phyloP scores from a whole-genome alignment of 2,888 invertebrate genomes.

The Hedya salicella region DNA sequence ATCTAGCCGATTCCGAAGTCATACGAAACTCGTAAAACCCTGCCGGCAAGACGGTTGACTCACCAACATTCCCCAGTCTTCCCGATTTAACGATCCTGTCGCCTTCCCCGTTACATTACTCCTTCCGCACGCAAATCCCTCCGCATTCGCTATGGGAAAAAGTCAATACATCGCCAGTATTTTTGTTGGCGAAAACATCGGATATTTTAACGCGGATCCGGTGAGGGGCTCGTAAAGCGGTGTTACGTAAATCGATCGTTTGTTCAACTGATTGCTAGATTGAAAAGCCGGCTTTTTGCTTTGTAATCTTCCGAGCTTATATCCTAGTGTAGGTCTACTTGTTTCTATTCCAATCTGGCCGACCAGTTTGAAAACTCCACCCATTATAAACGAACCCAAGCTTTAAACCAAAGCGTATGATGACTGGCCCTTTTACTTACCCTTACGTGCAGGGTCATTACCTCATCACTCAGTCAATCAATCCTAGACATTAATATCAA shows the following conservation, averaged over 20 bases:
- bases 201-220: slow-evolving; percentile 58
- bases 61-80: slow-evolving; percentile 65
- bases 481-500: slow-evolving; percentile 29
- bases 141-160: slow-evolving; percentile 63
- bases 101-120: slow-evolving; percentile 73
- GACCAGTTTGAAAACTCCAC: slow-evolving; percentile 3
- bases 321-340: slow-evolving; percentile 42
- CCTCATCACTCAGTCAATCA: slow-evolving; percentile 38
- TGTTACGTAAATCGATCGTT: slow-evolving; percentile 76
- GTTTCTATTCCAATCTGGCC: neutral
- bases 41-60: slow-evolving; percentile 61
- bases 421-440: slow-evolving; percentile 11
- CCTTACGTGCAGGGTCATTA: slow-evolving; percentile 21
- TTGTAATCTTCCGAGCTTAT: slow-evolving; percentile 64
- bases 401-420: neutral
- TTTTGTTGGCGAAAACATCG: slow-evolving; percentile 63
- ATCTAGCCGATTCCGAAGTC: slow-evolving; percentile 69
- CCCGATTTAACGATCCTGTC: slow-evolving; percentile 73
- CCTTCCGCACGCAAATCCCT: slow-evolving; percentile 72
- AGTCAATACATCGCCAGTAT: slow-evolving; percentile 69
- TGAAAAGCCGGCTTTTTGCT: slow-evolving; percentile 69
- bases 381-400: slow-evolving; percentile 2
- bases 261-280: slow-evolving; percentile 76
- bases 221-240: slow-evolving; percentile 66
- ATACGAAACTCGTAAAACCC: slow-evolving; percentile 79